These are phyloP conservation scores for Heliconius nattereri DNA, from an alignment of 1,140 invertebrate species.

Conservation along the genomic window DNA sequence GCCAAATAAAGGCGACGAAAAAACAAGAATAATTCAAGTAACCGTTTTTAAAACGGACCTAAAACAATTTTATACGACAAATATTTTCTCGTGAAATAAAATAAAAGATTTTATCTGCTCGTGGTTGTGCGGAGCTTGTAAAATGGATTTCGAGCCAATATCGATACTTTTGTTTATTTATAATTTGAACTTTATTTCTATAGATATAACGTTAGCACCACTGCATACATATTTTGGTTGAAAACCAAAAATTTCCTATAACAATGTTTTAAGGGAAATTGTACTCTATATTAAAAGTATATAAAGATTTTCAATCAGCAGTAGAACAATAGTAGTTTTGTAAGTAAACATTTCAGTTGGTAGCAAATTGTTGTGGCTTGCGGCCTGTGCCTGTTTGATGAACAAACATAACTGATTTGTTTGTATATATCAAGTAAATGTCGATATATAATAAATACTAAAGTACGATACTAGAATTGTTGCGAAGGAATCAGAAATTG, in stretches of 20 bases:
- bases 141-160: slow-evolving; percentile 42
- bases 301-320: slow-evolving; percentile 21
- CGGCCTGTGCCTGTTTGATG: slow-evolving; percentile 47
- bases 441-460: slow-evolving; percentile 18
- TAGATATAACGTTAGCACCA: background rate
- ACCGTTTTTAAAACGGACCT: slow-evolving; percentile 43
- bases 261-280: slow-evolving; percentile 23
- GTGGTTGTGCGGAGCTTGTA: slow-evolving; percentile 46
- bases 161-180: background rate
- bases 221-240: slow-evolving; percentile 11
- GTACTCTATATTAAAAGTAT: slow-evolving; percentile 26
- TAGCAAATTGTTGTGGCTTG: slow-evolving; percentile 52
- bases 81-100: slow-evolving; percentile 43
- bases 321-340: slow-evolving; percentile 38
- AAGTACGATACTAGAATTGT: background rate
- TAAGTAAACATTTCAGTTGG: slow-evolving; percentile 54
- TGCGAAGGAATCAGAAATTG: background rate
- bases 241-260: slow-evolving; percentile 21
- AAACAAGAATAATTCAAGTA: slow-evolving; percentile 15
- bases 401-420: slow-evolving; percentile 54
- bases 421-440: slow-evolving; percentile 35
- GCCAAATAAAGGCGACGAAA: background rate
- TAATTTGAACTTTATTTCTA: slow-evolving; percentile 15
- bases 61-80: slow-evolving; percentile 47
- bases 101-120: slow-evolving; percentile 48